Evolutionary conservation across 2,113 vertebrate species (phyloP), one percentile per base, ranked within the genome.

Genomic region (Ciconia boyciana): DNA sequence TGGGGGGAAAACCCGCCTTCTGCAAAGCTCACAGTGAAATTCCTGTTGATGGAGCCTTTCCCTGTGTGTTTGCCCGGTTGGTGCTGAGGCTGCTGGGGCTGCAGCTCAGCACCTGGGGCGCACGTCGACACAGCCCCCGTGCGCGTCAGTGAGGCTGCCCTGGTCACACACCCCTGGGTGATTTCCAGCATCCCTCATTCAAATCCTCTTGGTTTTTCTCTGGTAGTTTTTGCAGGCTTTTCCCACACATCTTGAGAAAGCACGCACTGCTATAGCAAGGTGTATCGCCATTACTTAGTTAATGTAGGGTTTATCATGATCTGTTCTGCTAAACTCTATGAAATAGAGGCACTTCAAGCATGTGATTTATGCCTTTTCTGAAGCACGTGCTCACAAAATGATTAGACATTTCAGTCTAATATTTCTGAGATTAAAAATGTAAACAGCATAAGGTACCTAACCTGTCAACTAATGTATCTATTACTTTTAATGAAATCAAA

Each of bases 111-210:
- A n/a, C 4, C 9, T 32, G 31, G 12, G 18, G 24, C 48, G 16
- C 7, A 0, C 0, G 4, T 25, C 3, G 7, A 19, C 4, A 3
- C 39, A 77, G 28, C 2, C 13, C 5, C 14, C 6, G 2, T 29
- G 17, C 14, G 32, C 72, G 34, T 24, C 62, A 61, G 22, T 32
- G 51, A 22, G 57, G 49, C 34, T 70, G 36, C 39, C 31, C 46
- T 22, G 44, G n/a, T 55, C 24, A 28, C n/a, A 34, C 34, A 39
- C 18, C 5, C 10, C 13, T 43, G 21, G 19, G 28, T 72, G 62
- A 51, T 68, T 41, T 55, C 24, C 48, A 69, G 13, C 22, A 72
- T n/a, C 18, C 19, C 83, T 32, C 44, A 16, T 41, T 78, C 24
- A 68, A 61, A 64, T 21, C 51, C 1, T 64, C 32, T 13, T 68